phyloP scores from a whole-genome alignment of 2,113 vertebrate species.

The Pycnonotus jocosus region DNA sequence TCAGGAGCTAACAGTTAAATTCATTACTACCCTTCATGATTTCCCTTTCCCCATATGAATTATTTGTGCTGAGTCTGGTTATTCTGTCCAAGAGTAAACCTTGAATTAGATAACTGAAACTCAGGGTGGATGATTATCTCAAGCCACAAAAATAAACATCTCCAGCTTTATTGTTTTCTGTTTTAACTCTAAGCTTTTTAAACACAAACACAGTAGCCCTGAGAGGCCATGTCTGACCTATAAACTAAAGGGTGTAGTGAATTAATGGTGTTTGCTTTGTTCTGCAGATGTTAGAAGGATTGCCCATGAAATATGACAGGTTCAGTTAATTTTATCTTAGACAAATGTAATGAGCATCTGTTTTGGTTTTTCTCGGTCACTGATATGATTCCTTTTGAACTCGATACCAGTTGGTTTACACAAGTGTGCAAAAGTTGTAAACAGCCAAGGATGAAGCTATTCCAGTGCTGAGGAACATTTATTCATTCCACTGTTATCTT shows the following conservation, averaged over 20 bases:
- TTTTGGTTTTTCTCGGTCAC: slow-evolving; percentile 69
- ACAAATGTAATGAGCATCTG: slow-evolving; percentile 70
- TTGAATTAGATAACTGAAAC: slow-evolving; percentile 58
- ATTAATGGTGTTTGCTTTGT: slow-evolving; percentile 71
- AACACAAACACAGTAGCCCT: slow-evolving; percentile 61
- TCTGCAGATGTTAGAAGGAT: slow-evolving; percentile 70
- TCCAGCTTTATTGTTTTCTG: slow-evolving; percentile 68
- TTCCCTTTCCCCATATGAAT: background rate
- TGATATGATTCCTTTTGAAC: slow-evolving; percentile 70
- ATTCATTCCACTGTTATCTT: slow-evolving; percentile 17
- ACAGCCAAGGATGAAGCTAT: slow-evolving; percentile 57
- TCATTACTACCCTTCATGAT: background rate
- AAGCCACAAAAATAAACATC: slow-evolving; percentile 70
- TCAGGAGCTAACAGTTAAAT: background rate
- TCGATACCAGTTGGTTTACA: slow-evolving; percentile 66
- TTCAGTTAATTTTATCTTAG: slow-evolving; percentile 72
- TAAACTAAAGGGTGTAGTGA: slow-evolving; percentile 59
- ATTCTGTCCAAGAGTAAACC: slow-evolving; percentile 11
- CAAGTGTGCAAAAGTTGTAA: slow-evolving; percentile 65
- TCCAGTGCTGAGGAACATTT: slow-evolving; percentile 1
- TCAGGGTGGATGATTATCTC: slow-evolving; percentile 63
- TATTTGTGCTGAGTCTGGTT: slow-evolving; percentile 20
- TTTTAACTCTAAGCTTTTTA: slow-evolving; percentile 54
- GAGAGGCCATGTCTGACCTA: slow-evolving; percentile 50
- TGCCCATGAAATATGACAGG: slow-evolving; percentile 64